These are phyloP conservation scores for Tachycineta bicolor DNA, from an alignment of 2,113 vertebrate genomes.

Conservation along the genomic window DNA sequence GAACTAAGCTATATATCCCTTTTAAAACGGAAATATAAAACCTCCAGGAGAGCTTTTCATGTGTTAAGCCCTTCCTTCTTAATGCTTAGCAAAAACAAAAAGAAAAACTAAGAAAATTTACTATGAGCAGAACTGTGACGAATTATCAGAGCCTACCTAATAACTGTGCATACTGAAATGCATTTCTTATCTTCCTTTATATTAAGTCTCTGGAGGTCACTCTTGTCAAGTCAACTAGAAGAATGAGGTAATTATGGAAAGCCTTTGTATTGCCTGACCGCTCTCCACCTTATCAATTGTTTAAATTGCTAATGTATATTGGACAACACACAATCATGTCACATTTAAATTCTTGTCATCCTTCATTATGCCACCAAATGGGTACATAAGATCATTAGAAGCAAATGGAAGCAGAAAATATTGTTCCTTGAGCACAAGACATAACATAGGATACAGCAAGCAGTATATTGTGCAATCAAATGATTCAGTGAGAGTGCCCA, in stretches of 20 bases:
- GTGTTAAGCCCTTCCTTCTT: background rate
- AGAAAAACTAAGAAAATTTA: background rate
- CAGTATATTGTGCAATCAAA: background rate
- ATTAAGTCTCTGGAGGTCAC: background rate
- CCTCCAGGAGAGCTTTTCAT: background rate
- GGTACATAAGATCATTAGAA: background rate
- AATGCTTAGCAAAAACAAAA: background rate
- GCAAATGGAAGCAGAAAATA: background rate
- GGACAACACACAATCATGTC: rapidly evolving
- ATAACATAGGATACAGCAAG: background rate
- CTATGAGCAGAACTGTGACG: background rate
- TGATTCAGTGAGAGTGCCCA: background rate
- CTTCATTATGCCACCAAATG: background rate
- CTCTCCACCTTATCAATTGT: background rate
- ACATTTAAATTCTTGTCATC: background rate
- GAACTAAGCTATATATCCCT: background rate
- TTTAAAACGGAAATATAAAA: background rate
- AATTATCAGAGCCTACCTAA: background rate
- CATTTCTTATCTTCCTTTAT: background rate
- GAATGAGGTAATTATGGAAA: background rate
- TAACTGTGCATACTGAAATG: background rate
- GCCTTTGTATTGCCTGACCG: background rate
- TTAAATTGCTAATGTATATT: background rate
- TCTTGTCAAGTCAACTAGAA: background rate
- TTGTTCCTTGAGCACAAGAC: background rate